Conservation (phyloP, 2,797 vertebrate genomes). For the Urocyon cinereoargenteus region DNA sequence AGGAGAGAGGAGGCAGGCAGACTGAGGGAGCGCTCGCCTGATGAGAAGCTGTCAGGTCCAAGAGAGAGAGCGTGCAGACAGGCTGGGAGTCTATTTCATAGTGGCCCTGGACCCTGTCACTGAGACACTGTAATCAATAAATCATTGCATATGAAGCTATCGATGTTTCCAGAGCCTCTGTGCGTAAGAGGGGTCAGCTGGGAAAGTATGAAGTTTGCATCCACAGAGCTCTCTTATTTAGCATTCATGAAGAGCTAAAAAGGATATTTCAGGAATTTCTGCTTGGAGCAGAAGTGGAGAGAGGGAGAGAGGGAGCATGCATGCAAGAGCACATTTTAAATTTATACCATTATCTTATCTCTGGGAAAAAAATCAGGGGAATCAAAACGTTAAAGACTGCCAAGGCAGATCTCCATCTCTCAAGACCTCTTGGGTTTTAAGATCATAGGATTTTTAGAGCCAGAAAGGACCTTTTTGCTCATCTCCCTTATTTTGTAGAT, state of each 20-base stretch:
- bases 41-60: neutral
- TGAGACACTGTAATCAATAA: neutral
- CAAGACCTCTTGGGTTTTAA: neutral
- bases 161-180: neutral
- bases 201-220: neutral
- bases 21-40: neutral
- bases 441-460: conserved; percentile 17
- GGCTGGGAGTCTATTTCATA: neutral
- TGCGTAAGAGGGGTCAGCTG: neutral
- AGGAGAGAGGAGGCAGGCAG: conserved; percentile 20
- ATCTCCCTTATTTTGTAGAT: neutral
- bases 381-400: conserved; percentile 8
- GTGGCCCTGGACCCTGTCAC: neutral
- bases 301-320: neutral
- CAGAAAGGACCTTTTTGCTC: neutral
- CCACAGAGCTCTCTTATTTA: neutral
- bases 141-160: neutral
- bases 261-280: neutral
- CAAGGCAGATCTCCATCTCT: neutral
- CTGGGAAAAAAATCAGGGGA: neutral
- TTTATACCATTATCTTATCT: conserved; percentile 2
- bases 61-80: neutral
- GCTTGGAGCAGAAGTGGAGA: neutral
- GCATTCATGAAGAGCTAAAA: neutral
- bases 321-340: neutral